Percentiles rank a stretch among this genome's conserved stretches.
phyloP scores from a whole-genome alignment of 2,113 vertebrate genomes.

The Alaudala cheleensis region DNA sequence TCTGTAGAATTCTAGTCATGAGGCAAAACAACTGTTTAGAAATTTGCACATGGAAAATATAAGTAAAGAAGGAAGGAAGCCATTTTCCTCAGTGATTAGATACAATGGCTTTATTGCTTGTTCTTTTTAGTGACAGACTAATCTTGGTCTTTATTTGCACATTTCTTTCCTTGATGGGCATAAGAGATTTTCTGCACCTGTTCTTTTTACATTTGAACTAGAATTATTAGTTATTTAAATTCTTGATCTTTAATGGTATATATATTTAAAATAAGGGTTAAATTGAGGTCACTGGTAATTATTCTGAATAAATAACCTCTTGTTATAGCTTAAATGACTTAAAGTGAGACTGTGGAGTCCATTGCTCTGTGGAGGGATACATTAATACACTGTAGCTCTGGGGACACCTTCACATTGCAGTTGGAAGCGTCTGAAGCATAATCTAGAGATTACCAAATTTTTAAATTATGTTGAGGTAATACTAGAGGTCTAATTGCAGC shows the following conservation, averaged over 20 bases:
- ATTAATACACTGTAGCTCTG: not conserved
- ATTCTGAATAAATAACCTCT: conserved; percentile 19
- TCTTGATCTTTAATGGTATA: not conserved
- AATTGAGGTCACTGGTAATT: not conserved
- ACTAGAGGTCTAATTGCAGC: not conserved
- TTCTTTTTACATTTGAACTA: not conserved
- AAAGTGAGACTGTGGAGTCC: not conserved
- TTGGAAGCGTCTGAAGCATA: not conserved
- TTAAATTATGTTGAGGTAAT: not conserved
- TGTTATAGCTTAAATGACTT: not conserved
- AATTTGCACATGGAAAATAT: not conserved
- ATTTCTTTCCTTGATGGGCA: not conserved
- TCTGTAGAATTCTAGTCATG: not conserved
- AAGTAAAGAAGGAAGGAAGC: not conserved
- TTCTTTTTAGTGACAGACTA: not conserved
- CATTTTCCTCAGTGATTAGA: not conserved
- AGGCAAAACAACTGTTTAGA: not conserved
- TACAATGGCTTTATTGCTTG: not conserved
- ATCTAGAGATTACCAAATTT: not conserved
- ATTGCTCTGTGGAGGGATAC: not conserved
- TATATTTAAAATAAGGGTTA: conserved; percentile 2
- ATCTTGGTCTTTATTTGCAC: not conserved
- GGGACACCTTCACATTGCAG: not conserved
- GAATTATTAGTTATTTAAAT: not conserved
- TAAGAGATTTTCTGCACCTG: not conserved